Evolutionary conservation across 1,140 invertebrate genomes (phyloP).

Genomic region (Pomacea maculata): DNA sequence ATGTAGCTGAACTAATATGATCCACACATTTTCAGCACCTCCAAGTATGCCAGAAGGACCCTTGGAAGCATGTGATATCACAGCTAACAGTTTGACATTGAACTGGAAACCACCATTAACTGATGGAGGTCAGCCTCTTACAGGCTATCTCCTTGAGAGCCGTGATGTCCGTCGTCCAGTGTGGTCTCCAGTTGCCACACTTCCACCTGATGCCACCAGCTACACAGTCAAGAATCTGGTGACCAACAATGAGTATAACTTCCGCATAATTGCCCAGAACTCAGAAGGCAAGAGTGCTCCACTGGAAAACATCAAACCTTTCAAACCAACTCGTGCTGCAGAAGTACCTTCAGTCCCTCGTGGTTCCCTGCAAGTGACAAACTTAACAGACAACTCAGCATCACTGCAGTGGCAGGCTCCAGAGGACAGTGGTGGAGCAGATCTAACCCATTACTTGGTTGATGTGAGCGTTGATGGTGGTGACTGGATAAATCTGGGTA

Average conservation of each 20-base stretch:
- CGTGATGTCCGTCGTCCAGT: constrained; percentile 61
- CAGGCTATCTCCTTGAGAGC: constrained; percentile 96
- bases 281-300: constrained; percentile 94
- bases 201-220: constrained; percentile 34
- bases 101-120: constrained; percentile 77
- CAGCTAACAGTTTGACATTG: constrained; percentile 44
- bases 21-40: constrained; percentile 41
- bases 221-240: constrained; percentile 70
- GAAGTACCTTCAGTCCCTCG: constrained; percentile 26
- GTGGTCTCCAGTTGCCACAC: constrained; percentile 45
- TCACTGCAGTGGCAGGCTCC: constrained; percentile 96
- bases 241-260: constrained; percentile 92
- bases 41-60: constrained; percentile 75
- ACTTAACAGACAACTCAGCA: constrained; percentile 71
- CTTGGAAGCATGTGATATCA: constrained; percentile 65
- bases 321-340: constrained; percentile 70
- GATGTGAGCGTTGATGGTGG: constrained; percentile 76
- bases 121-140: constrained; percentile 89
- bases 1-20: not conserved
- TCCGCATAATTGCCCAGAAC: constrained; percentile 95
- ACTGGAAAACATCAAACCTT: constrained; percentile 80
- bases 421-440: constrained; percentile 96
- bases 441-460: constrained; percentile 91
- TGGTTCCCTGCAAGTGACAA: constrained; percentile 62
- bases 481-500: constrained; percentile 85